A percentile compares a stretch with the other conserved stretches of the same genome.
Conservation (phyloP, 2,888 invertebrate species). For the Gastrophysa polygoni region DNA sequence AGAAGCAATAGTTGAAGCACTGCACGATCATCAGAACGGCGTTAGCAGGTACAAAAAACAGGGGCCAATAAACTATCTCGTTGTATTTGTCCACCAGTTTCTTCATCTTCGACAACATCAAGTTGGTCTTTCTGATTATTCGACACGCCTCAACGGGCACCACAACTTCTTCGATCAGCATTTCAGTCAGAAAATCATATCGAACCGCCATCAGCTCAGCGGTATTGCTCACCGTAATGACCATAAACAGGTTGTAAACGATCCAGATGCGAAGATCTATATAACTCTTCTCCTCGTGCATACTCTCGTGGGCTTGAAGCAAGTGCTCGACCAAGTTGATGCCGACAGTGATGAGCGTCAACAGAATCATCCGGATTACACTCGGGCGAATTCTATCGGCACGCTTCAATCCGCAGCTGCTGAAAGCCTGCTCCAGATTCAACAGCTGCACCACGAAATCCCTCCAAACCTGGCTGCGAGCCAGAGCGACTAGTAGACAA, state of each 20-base stretch:
- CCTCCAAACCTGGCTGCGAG: too few species aligned
- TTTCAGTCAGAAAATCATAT: too few species aligned
- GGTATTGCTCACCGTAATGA: background rate
- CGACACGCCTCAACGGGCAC: background rate
- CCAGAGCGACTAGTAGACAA: too few species aligned
- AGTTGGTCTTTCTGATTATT: background rate
- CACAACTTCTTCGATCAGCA: too few species aligned
- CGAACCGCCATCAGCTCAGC: background rate
- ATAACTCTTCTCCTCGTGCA: background rate
- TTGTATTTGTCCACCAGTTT: constrained; percentile 3
- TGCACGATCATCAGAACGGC: background rate
- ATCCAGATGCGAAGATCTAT: background rate
- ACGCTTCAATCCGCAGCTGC: too few species aligned
- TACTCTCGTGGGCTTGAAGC: background rate
- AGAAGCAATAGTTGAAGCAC: background rate
- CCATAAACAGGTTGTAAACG: background rate
- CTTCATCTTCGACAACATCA: background rate
- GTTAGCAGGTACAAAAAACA: background rate
- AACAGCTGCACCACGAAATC: too few species aligned
- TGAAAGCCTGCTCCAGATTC: too few species aligned
- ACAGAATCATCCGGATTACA: too few species aligned
- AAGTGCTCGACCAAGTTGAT: background rate
- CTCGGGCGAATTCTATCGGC: too few species aligned
- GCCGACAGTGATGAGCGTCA: too few species aligned
- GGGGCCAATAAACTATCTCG: constrained; percentile 1